These are phyloP conservation scores for Tipula helvola DNA, from an alignment of 2,888 invertebrate species.

Conservation along the genomic window DNA sequence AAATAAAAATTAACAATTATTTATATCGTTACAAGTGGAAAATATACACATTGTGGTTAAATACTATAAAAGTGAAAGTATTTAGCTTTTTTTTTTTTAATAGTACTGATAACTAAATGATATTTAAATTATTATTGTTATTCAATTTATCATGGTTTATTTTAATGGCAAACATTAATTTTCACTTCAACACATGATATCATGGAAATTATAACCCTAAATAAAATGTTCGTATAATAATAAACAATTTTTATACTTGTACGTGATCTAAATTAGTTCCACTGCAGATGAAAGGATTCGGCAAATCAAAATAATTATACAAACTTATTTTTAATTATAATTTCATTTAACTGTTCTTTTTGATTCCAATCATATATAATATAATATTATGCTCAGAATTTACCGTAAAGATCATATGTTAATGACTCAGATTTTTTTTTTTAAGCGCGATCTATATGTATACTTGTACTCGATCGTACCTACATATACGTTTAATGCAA, in stretches of 20 bases:
- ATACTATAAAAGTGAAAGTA: not conserved
- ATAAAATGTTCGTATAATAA: not conserved
- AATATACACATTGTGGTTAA: not conserved
- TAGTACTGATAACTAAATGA: not conserved
- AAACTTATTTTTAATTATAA: not conserved
- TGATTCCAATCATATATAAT: not conserved
- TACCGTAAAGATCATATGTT: not conserved
- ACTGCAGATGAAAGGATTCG: not conserved
- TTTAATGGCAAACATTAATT: not conserved
- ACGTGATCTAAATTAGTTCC: not conserved
- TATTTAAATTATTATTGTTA: not conserved
- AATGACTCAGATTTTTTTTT: not conserved
- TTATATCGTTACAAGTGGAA: not conserved
- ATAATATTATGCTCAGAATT: not conserved
- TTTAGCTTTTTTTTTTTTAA: not conserved
- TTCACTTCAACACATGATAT: not conserved
- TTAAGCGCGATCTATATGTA: not conserved
- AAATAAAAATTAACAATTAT: not conserved
- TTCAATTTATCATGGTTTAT: not conserved
- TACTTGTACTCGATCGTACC: not conserved
- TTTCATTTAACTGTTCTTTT: not conserved
- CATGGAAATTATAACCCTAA: not conserved
- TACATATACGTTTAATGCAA: not conserved
- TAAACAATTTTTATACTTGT: not conserved
- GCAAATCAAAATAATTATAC: not conserved